These are phyloP conservation scores for Lasioglossum zephyrum DNA, from an alignment of 2,888 invertebrate genomes.

Conservation along the genomic window DNA sequence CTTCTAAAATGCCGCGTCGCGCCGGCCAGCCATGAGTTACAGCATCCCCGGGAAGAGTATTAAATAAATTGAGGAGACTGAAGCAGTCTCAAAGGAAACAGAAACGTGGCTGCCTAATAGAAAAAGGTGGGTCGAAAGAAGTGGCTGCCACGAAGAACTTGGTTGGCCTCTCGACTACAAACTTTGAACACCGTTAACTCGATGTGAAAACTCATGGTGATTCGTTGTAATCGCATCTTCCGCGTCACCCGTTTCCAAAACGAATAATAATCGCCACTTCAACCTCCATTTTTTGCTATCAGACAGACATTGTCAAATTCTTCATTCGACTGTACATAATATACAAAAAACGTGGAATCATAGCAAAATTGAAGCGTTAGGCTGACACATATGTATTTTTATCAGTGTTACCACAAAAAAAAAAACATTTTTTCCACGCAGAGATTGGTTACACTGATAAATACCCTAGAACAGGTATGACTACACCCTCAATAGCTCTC, in stretches of 20 bases:
- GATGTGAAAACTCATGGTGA: background rate
- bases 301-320: too few relatives aligned
- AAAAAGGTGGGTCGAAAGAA: background rate
- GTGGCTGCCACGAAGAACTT: background rate
- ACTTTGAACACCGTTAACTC: background rate
- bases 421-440: too few relatives aligned
- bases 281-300: too few relatives aligned
- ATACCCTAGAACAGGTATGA: too few relatives aligned
- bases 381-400: too few relatives aligned
- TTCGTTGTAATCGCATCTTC: background rate
- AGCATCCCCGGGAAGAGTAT: constrained; percentile 19
- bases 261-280: background rate
- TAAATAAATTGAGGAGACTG: constrained; percentile 26
- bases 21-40: constrained; percentile 15
- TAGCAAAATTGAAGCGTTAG: too few relatives aligned
- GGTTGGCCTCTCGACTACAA: background rate
- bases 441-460: too few relatives aligned
- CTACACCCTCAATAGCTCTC: too few relatives aligned
- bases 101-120: constrained; percentile 18
- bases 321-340: too few relatives aligned
- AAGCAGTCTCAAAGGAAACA: constrained; percentile 10
- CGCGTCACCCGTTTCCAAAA: background rate
- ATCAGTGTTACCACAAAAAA: too few relatives aligned
- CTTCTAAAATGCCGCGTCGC: constrained; percentile 10
- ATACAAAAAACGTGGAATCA: too few relatives aligned